phyloP scores from a whole-genome alignment of 1,140 invertebrate genomes.

The Uloborus diversus region DNA sequence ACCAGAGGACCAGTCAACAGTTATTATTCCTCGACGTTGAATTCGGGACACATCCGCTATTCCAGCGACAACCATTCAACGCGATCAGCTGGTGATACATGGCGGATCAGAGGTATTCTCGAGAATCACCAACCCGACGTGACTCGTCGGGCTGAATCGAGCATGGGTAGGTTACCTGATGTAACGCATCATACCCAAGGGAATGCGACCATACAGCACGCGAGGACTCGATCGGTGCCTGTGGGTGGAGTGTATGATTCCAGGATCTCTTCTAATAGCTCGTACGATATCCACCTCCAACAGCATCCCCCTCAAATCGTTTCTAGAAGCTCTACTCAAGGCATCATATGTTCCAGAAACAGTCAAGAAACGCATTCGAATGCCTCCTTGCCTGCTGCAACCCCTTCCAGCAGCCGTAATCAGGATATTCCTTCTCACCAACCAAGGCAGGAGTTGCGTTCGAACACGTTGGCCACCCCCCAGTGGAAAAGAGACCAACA shows the following conservation, averaged over 20 bases:
- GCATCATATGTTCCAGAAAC: slow-evolving; percentile 40
- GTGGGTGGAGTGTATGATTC: slow-evolving; percentile 45
- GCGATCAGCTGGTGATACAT: slow-evolving; percentile 46
- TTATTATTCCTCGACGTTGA: background rate
- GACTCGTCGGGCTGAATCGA: slow-evolving; percentile 38
- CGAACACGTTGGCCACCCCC: background rate
- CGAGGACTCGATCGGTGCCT: slow-evolving; percentile 41
- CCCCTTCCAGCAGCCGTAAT: background rate
- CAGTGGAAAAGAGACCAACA: slow-evolving; percentile 34
- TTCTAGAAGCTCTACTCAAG: slow-evolving; percentile 45
- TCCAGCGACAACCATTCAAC: slow-evolving; percentile 39
- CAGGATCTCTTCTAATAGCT: slow-evolving; percentile 38
- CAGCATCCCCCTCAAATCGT: slow-evolving; percentile 35
- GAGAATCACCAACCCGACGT: slow-evolving; percentile 46
- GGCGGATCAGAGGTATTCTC: slow-evolving; percentile 46
- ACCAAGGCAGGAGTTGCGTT: background rate
- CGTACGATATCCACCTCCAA: slow-evolving; percentile 41
- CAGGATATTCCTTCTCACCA: background rate
- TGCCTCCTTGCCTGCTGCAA: slow-evolving; percentile 1
- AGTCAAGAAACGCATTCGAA: slow-evolving; percentile 19
- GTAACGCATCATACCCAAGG: slow-evolving; percentile 37
- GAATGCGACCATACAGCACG: slow-evolving; percentile 32
- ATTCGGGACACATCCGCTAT: slow-evolving; percentile 18
- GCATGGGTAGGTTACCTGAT: slow-evolving; percentile 26
- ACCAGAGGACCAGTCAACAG: background rate